Percentiles rank a stretch among this genome's conserved stretches.
phyloP scores from a whole-genome alignment of 2,113 vertebrate genomes.

The Xyliphius kryptos region DNA sequence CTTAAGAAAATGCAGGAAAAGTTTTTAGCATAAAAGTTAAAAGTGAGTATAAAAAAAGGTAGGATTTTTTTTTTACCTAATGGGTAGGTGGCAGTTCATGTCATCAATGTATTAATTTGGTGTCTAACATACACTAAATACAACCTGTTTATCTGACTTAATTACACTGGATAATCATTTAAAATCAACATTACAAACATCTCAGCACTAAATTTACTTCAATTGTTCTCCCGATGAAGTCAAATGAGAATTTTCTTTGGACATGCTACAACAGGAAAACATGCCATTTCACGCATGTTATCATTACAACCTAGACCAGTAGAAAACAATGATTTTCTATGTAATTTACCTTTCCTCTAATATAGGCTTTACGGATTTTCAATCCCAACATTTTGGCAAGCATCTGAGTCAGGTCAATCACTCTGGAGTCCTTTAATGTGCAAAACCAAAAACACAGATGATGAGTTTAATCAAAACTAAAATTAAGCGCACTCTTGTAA shows the following conservation, averaged over 20 bases:
- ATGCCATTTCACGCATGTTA: neutral
- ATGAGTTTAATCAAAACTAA: neutral
- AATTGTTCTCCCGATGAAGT: no score
- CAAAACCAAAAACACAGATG: neutral
- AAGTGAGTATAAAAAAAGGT: no score
- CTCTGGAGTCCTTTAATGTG: conserved; percentile 79
- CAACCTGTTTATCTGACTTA: no score
- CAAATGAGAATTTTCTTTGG: neutral
- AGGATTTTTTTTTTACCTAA: no score
- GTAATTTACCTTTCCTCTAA: conserved; percentile 80
- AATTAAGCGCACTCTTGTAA: neutral
- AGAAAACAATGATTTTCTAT: neutral
- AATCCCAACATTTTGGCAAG: conserved; percentile 89
- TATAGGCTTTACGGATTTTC: conserved; percentile 95
- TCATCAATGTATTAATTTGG: no score
- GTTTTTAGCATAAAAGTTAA: no score
- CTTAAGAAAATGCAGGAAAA: no score
- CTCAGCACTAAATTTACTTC: no score
- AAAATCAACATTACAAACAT: no score
- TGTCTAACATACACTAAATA: no score
- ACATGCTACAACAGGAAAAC: neutral
- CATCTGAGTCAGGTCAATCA: conserved; percentile 90
- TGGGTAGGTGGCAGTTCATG: no score
- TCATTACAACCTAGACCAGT: neutral
- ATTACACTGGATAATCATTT: no score